Conservation (phyloP, 1,140 invertebrate species). For the Ooceraea biroi region DNA sequence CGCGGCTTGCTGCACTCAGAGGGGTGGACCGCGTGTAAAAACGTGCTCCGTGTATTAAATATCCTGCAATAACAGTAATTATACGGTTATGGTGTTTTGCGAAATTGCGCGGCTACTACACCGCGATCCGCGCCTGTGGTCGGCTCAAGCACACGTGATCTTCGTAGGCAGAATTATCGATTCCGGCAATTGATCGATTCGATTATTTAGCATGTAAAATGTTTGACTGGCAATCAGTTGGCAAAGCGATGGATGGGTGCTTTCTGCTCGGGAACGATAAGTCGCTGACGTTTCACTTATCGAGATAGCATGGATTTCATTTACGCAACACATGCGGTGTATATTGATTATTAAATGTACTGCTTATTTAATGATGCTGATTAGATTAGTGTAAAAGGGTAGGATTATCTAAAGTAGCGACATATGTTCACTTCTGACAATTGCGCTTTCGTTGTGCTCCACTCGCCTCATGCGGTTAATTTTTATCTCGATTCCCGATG, state of each 20-base stretch:
- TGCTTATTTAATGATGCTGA: slow-evolving; percentile 83
- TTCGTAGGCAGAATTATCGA: slow-evolving; percentile 34
- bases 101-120: slow-evolving; percentile 55
- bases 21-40: slow-evolving; percentile 54
- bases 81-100: slow-evolving; percentile 49
- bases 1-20: slow-evolving; percentile 32
- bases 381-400: slow-evolving; percentile 85
- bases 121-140: slow-evolving; percentile 11
- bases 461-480: slow-evolving; percentile 10
- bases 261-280: neutral
- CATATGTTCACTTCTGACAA: slow-evolving; percentile 78
- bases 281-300: slow-evolving; percentile 12
- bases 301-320: slow-evolving; percentile 63
- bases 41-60: slow-evolving; percentile 54
- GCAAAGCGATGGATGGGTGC: neutral
- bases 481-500: slow-evolving; percentile 37
- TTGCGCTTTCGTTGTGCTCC: slow-evolving; percentile 1
- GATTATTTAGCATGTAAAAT: slow-evolving; percentile 19
- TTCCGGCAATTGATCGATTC: slow-evolving; percentile 5
- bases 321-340: slow-evolving; percentile 74
- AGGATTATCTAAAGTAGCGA: slow-evolving; percentile 82
- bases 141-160: slow-evolving; percentile 39
- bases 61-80: slow-evolving; percentile 63
- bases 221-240: neutral
- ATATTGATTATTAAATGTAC: slow-evolving; percentile 83